Base-by-base conservation (phyloP, 2,888 invertebrate species). In the Pterostichus niger region DNA sequence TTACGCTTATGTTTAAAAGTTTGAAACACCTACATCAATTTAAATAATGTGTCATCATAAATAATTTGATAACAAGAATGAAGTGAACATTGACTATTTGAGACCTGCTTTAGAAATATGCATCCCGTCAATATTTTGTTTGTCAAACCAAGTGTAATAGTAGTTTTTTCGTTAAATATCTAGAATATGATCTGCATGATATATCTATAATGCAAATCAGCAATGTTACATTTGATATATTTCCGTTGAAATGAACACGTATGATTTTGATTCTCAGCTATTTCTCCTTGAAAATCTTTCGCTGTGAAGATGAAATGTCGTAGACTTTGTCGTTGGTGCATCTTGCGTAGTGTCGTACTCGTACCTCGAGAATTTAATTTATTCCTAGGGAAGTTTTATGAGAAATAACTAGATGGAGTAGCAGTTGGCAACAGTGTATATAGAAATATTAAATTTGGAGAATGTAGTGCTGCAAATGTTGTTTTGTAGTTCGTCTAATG, bases 371-470 rank as follows among this genome's bases (percentile, higher is more conserved):
- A 78, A 78, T 78, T 56, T 78, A 78, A 78, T 78, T 78, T 78
- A 78, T 78, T 78, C 44, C 59, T 33, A 78, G 59, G 61, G 78
- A 78, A 61, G 44, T 78, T 78, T 78, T 61, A 78, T 78, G 78
- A 78, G 78, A 78, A 78, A 78, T 78, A 78, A 61, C 78, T 78
- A 56, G 59, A 40, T 54, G 40, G 10, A 77, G 56, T 35, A 61
- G 24, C 17, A 61, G 61, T 78, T 24, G 49, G 77, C 40, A 77
- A 77, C 77, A 56, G 76, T 59, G 46, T 78, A 44, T 64, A 64
- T 68, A 79, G 79, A 79, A 79, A 79, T 79, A 79, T 79, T 79
- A 79, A 79, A 79, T 79, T 49, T 33, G 35, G 46, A 61, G 68
- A 68, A 79, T 64, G 79, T 68, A 56, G 76, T 56, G 54, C 61